A percentile compares a stretch with the other conserved stretches of the same genome.
These are phyloP conservation scores for Meriones unguiculatus DNA, from an alignment of 2,113 vertebrate species.

Conservation along the genomic window DNA sequence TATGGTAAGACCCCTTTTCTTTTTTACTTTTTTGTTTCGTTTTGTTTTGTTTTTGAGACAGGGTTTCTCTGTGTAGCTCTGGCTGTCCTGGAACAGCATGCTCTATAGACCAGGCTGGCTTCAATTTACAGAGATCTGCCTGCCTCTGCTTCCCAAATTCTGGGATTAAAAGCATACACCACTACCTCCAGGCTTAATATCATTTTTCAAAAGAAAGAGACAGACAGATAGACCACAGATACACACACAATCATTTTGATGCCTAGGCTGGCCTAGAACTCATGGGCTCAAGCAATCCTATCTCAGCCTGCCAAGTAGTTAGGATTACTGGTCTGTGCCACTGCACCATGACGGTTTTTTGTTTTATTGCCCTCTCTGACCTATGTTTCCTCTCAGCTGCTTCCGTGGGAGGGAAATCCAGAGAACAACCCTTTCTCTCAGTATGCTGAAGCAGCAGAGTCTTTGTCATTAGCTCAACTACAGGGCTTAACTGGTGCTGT, in stretches of 20 bases:
- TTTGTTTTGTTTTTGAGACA: no score
- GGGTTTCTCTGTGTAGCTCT: no score
- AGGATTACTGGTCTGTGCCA: background rate
- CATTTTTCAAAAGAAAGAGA: background rate
- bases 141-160: no score
- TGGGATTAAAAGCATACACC: no score
- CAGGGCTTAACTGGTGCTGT: constrained; percentile 17
- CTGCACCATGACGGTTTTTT: background rate
- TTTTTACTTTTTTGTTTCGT: no score
- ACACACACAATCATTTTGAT: background rate
- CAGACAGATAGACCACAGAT: background rate
- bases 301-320: background rate
- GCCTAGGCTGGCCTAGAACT: background rate
- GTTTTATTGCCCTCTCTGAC: constrained; percentile 8
- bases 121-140: no score
- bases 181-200: no score
- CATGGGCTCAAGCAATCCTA: background rate
- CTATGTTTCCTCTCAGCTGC: background rate
- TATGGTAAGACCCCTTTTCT: background rate
- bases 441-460: constrained; percentile 50
- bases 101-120: no score
- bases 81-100: no score
- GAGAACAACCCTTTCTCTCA: constrained; percentile 22
- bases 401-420: background rate
- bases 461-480: constrained; percentile 33